Percentiles rank a stretch among this genome's conserved stretches.
phyloP scores from a whole-genome alignment of 2,888 invertebrate genomes.

The Didymodactylos carnosus region DNA sequence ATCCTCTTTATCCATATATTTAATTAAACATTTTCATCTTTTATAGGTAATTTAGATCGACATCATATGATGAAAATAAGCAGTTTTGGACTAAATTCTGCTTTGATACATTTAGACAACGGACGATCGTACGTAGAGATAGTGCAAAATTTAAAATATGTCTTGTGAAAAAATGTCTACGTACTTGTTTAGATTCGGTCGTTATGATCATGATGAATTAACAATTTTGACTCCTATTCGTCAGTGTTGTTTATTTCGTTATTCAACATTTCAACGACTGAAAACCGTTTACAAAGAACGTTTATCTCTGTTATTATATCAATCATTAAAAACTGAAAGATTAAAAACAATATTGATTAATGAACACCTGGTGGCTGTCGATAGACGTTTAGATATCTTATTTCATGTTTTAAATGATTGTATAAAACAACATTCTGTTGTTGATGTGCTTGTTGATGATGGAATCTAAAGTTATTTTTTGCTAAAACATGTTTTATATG shows the following conservation, averaged over 20 bases:
- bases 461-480: no score
- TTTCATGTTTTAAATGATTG: constrained; percentile 2
- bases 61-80: constrained; percentile 96
- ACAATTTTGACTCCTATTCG: constrained; percentile 11
- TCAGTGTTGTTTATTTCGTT: constrained; percentile 13
- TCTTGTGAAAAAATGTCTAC: no score
- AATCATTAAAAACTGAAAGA: constrained; percentile 6
- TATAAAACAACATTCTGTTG: background rate
- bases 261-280: constrained; percentile 10
- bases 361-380: constrained; percentile 5
- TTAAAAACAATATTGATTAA: constrained; percentile 4
- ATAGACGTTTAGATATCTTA: constrained; percentile 5
- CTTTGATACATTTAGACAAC: constrained; percentile 81
- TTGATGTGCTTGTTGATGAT: constrained; percentile 10
- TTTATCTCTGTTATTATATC: background rate
- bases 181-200: constrained; percentile 12
- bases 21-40: no score
- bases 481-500: no score
- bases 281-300: constrained; percentile 2
- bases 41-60: constrained; percentile 54
- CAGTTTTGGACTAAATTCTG: constrained; percentile 78
- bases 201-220: constrained; percentile 4
- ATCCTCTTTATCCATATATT: no score
- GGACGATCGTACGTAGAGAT: no score
- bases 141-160: no score